Base-by-base conservation (phyloP, 2,797 vertebrate species). In the Graptemys geographica region DNA sequence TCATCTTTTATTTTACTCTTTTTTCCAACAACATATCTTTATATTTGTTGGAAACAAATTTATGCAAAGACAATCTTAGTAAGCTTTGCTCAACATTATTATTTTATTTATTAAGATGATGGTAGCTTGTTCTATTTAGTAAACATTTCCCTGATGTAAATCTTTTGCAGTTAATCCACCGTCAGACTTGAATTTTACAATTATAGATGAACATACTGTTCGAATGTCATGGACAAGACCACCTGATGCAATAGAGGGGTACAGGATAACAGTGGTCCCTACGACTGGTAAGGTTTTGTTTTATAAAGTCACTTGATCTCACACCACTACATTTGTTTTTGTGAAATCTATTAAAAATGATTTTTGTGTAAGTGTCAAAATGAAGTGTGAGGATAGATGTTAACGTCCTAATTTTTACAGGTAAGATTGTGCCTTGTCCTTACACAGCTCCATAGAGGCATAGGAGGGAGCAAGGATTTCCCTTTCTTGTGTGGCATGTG, bases 111-210 rank as follows among this genome's bases (percentile, higher is more conserved):
- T 97, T 96, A 92, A 90, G 78, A 95, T 96, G 51, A 87, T 53
- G 84, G 87, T 95, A 96, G 93, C 33, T 85, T 94, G 92, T 91
- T 85, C 96, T 91, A 95, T 27, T 78, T 92, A 84, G 96, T 96
- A 96, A 96, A 97, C 89, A 82, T 81, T 44, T 93, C 95, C 93
- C 94, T 94, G 92, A 79, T 98, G 83, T 92, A 86, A 94, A 97
- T 99, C 96, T 97, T 98, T 98, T 98, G 83, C 99, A 99, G 99
- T 99, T 96, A 98, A 98, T 83, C 98, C 99, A 88, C 99, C 99
- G 6, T 98, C 99, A 97, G 98, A 99, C 96, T 98, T 99, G 98
- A 99, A 98, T 98, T 99, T 99, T 99, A 99, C 99, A 98, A 99
- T 99, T 98, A 98, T 99, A 98, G 99, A 99, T 98, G 99, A 99